phyloP scores from a whole-genome alignment of 2,113 vertebrate genomes.

The Oxyura jamaicensis region DNA sequence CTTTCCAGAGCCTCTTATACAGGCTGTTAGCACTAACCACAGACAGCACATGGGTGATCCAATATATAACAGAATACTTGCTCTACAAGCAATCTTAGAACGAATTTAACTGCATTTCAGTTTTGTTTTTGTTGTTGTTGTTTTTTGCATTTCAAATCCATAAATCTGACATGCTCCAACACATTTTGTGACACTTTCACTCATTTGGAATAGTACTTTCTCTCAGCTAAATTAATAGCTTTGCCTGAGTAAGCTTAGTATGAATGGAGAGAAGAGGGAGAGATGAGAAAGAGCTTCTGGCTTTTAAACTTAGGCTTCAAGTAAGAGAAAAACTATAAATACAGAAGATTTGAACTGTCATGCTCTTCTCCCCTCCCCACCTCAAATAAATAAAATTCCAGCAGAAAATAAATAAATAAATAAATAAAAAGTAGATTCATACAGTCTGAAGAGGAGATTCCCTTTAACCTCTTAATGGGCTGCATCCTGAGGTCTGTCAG shows the following conservation, averaged over 20 bases:
- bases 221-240: neutral
- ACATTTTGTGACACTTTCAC: neutral
- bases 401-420: neutral
- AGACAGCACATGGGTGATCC: neutral
- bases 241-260: neutral
- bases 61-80: neutral
- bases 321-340: neutral
- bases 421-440: neutral
- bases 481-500: conserved; percentile 54
- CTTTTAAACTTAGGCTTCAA: neutral
- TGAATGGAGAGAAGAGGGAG: neutral
- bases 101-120: neutral
- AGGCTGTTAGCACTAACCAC: neutral
- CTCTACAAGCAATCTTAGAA: neutral
- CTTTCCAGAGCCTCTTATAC: neutral
- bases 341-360: neutral
- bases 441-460: neutral
- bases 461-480: conserved; percentile 51
- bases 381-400: neutral
- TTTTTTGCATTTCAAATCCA: neutral
- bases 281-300: neutral
- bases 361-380: neutral
- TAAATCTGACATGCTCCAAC: neutral
- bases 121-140: neutral
- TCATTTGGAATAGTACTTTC: neutral